Evolutionary conservation across 2,797 vertebrate species (phyloP).

Genomic region (Lagodon rhomboides): DNA sequence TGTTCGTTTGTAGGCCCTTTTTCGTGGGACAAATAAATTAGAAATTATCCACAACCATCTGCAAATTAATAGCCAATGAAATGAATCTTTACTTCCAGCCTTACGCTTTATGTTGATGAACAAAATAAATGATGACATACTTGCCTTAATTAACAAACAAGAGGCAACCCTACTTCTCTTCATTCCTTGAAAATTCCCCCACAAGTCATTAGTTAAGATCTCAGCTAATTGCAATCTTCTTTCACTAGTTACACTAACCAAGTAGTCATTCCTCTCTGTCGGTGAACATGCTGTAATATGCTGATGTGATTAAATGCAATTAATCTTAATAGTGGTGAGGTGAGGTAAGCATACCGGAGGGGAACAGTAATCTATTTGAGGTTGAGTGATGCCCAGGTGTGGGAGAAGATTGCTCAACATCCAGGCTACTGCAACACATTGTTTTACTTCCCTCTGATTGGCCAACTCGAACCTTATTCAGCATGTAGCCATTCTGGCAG

Average conservation of each 20-base stretch:
- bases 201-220: not conserved
- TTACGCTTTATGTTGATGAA: not conserved
- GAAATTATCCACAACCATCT: too few species aligned
- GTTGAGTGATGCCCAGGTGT: constrained; percentile 52
- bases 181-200: not conserved
- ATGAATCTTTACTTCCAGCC: not conserved
- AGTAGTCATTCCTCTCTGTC: not conserved
- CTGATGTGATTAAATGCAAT: constrained; percentile 56
- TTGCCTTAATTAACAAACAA: not conserved
- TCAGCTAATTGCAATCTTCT: not conserved
- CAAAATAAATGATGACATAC: not conserved
- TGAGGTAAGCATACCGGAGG: constrained; percentile 55
- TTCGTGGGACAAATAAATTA: not conserved
- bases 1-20: too few species aligned
- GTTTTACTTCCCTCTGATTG: constrained; percentile 38
- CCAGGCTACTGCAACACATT: constrained; percentile 49
- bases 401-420: constrained; percentile 65
- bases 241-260: not conserved
- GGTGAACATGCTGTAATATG: constrained; percentile 23
- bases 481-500: constrained; percentile 57
- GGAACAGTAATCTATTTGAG: constrained; percentile 43
- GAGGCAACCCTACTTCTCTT: not conserved
- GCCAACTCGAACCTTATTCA: constrained; percentile 47
- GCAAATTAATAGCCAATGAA: not conserved
- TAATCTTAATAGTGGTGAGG: constrained; percentile 36